These are phyloP conservation scores for Meganola albula DNA, from an alignment of 2,888 invertebrate genomes.

Conservation along the genomic window DNA sequence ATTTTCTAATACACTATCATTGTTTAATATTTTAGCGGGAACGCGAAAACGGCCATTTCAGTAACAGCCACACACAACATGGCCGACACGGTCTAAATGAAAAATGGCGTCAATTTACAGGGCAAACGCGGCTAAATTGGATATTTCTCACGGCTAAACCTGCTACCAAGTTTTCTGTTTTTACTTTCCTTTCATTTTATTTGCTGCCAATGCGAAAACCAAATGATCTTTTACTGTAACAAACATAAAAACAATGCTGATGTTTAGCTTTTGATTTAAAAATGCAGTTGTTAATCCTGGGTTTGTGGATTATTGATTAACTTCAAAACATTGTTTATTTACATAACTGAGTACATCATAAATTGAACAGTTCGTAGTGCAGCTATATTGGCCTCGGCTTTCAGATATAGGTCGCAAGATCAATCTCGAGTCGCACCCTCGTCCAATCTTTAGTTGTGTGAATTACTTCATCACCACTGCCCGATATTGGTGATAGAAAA, in stretches of 20 bases:
- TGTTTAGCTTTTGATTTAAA: conserved; percentile 7
- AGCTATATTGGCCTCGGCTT: too few species aligned
- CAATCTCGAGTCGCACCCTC: too few species aligned
- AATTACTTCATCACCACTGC: too few species aligned
- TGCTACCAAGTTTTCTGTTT: conserved; percentile 41
- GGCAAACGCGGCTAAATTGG: conserved; percentile 71
- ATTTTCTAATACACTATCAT: conserved; percentile 25
- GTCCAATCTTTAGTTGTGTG: too few species aligned
- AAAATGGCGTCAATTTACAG: conserved; percentile 71
- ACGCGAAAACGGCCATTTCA: conserved; percentile 11
- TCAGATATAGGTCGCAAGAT: too few species aligned
- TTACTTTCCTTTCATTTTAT: conserved; percentile 32
- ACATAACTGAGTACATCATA: too few species aligned
- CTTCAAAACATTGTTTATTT: too few species aligned
- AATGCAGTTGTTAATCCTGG: too few species aligned
- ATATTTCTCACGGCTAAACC: conserved; percentile 66
- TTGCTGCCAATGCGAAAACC: conserved; percentile 16
- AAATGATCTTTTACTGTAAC: conserved; percentile 22
- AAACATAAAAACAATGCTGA: conserved; percentile 16
- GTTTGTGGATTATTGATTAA: too few species aligned
- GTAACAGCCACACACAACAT: conserved; percentile 45
- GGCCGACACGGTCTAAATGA: conserved; percentile 57
- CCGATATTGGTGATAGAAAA: too few species aligned
- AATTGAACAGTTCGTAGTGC: too few species aligned
- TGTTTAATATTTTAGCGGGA: conserved; percentile 27